Evolutionary conservation across 30 jellyfish, hydroid and myxozoan species (phyloP), one percentile per base, ranked within the genome.

Genomic region (Aurelia sp.): DNA sequence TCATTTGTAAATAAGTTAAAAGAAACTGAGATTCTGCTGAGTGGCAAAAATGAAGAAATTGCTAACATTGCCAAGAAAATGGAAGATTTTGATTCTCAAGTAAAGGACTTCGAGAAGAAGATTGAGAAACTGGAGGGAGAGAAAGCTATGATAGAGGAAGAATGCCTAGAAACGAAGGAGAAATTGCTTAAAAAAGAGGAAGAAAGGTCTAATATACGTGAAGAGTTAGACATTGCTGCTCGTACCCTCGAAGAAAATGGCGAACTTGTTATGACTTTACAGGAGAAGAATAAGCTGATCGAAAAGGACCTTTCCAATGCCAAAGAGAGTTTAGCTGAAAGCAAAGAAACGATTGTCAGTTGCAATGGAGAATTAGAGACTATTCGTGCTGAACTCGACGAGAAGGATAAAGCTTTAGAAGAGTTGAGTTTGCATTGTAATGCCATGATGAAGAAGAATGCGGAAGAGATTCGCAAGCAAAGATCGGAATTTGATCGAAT

Each of bases 401-500:
- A 31, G 44, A 76, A 76, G 35, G 77, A 76, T 4, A 41, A 0
- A 2, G 63, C 27, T 4, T 22, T 76, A 67, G 18, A 10, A 13
- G 30, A 44, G 11, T 8, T 76, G n/a, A 38, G 47, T 11, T 7
- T n/a, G 48, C 52, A 60, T 60, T 10, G 17, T n/a, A 67, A 59
- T 17, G 31, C 53, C 19, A 58, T 21, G 33, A 50, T 40, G 57
- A 76, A 33, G 41, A 76, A 33, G 44, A 67, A 60, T 4, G 67
- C 47, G 19, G 51, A 76, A 57, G 87, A 76, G 35, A 24, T 20
- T 55, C 22, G 18, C 33, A 59, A 76, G 9, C 48, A 61, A 60
- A 31, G 50, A 19, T 21, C 58, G 9, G 87, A 60, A 21, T 63
- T 57, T 35, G 77, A 60, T 17, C 62, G 63, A 22, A 58, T 76